Base-by-base conservation (phyloP, 2,888 invertebrate species). In the Sepioteuthis lessoniana region DNA sequence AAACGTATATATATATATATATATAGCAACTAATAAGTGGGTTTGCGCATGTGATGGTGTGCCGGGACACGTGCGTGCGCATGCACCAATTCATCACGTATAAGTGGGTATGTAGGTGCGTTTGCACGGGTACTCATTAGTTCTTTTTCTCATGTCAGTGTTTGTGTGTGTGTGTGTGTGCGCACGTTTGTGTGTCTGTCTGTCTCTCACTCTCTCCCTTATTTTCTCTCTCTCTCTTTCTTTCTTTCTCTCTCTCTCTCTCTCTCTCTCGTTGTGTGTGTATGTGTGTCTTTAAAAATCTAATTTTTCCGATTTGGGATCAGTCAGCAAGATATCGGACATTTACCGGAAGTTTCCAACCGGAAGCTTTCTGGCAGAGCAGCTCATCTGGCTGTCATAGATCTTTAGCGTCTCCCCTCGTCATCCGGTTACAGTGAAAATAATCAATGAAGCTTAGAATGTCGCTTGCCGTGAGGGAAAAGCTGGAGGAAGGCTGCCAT, bases 271-370 rank as follows among this genome's bases (percentile, higher is more conserved):
- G 25, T 8, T 76, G n/a, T 76, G 2, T 76, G n/a, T 76, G 16
- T 76, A 3, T 76, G 16, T n/a, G n/a, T 76, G 76, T 76, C 4
- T 76, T 76, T n/a, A 76, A 76, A 13, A 76, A 76, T 13, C 76
- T n/a, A 76, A 76, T 76, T 76, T 76, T 76, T 76, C 76, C 76
- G 76, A 76, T 76, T 76, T 35, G 76, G 76, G 76, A 76, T 76
- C 76, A 76, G n/a, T 76, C 76, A 76, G 76, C 76, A 76, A 76
- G 76, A 76, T 76, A 76, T 76, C 76, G 76, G 76, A 76, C 76
- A 76, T 76, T 76, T 76, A 76, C 76, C 76, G 76, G 76, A 76
- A 76, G 76, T 76, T 76, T 76, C 76, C 76, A 76, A 76, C 76
- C 76, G 76, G 76, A 76, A 76, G 76, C 76, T 76, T 76, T 76